Percentiles rank a stretch among this genome's conserved stretches.
phyloP scores from a whole-genome alignment of 2,113 vertebrate genomes.

The Trochalopteron elliotii region DNA sequence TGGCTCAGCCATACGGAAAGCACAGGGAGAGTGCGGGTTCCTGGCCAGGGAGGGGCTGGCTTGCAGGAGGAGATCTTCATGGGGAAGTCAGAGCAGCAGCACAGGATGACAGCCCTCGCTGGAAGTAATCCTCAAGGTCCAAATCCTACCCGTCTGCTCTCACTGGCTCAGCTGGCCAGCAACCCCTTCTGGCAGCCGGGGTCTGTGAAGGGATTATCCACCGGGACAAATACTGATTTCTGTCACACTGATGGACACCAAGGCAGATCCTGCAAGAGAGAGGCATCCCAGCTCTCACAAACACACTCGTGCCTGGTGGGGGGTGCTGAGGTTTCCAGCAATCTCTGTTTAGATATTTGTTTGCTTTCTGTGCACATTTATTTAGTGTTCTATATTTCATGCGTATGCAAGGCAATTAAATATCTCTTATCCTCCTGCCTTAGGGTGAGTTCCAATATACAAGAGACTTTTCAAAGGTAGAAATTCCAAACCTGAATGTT shows the following conservation, averaged over 20 bases:
- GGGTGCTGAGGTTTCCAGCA: background rate
- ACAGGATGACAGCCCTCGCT: rapidly evolving
- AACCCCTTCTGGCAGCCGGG: background rate
- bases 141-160: background rate
- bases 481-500: background rate
- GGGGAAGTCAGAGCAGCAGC: background rate
- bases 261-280: background rate
- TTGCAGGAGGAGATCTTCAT: background rate
- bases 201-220: background rate
- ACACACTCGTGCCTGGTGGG: background rate
- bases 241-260: background rate
- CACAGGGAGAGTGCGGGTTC: rapidly evolving
- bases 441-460: background rate
- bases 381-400: background rate
- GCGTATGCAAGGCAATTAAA: background rate
- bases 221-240: background rate
- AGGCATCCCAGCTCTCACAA: background rate
- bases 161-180: background rate
- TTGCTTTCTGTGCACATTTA: background rate
- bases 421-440: background rate
- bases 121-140: background rate
- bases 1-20: background rate
- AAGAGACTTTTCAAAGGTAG: background rate
- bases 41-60: background rate
- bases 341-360: background rate